Percentiles rank a stretch among this genome's conserved stretches.
Conservation (phyloP, 2,888 invertebrate species). For the Physocephala rufipes region DNA sequence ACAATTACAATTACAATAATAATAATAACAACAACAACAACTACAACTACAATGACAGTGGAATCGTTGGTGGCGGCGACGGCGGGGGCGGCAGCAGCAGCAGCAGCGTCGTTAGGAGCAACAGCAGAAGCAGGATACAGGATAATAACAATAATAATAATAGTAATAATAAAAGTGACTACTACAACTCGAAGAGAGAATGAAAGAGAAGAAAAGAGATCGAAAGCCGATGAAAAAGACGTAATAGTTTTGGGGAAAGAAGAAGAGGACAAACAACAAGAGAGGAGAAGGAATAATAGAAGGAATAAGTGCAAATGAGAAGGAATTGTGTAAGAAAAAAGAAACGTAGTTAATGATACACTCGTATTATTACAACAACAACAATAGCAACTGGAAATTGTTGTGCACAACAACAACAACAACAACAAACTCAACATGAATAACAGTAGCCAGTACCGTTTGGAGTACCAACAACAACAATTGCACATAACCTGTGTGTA, state of each 20-base stretch:
- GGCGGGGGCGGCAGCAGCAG: constrained; percentile 19
- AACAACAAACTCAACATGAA: neutral
- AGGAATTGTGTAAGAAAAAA: constrained; percentile 36
- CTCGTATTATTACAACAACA: constrained; percentile 33
- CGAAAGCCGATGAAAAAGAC: neutral
- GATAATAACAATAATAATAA: constrained; percentile 44
- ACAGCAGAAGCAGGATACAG: constrained; percentile 41
- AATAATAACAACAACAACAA: constrained; percentile 50
- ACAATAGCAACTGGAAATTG: constrained; percentile 14
- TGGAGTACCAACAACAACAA: too few species aligned
- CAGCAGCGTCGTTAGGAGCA: constrained; percentile 24
- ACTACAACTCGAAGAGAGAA: constrained; percentile 20
- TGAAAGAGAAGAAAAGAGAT: neutral
- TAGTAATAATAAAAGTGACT: constrained; percentile 38
- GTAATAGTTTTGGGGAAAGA: too few species aligned
- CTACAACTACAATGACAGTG: constrained; percentile 47
- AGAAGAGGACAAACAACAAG: neutral
- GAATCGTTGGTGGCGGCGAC: constrained; percentile 34
- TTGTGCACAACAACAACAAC: constrained; percentile 1
- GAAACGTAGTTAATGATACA: constrained; percentile 38
- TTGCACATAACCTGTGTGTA: neutral
- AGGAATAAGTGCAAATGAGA: constrained; percentile 35
- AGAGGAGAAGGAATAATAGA: neutral
- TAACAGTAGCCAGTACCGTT: too few species aligned
- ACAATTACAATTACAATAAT: constrained; percentile 58